Conservation (phyloP, 2,888 invertebrate genomes). For the Andrena haemorrhoa region DNA sequence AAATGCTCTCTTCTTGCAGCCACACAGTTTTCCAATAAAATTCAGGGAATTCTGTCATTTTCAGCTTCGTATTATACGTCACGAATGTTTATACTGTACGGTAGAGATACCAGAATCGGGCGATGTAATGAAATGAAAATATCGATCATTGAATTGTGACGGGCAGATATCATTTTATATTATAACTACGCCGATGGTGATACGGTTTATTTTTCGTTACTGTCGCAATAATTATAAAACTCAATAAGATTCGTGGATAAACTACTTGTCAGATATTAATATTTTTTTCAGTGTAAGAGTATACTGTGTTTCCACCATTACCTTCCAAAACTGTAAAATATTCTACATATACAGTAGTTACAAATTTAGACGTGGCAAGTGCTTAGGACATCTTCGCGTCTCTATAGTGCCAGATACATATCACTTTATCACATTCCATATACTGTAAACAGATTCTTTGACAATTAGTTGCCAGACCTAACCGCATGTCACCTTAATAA, state of each 20-base stretch:
- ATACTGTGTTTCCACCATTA: too few relatives aligned
- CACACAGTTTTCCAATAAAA: not conserved
- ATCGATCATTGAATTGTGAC: conserved; percentile 10
- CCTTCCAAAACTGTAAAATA: too few relatives aligned
- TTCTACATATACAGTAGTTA: too few relatives aligned
- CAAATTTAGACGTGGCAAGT: too few relatives aligned
- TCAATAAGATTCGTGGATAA: not conserved
- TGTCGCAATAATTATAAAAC: not conserved
- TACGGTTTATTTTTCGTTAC: conserved; percentile 2
- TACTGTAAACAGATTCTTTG: too few relatives aligned
- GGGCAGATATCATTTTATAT: not conserved
- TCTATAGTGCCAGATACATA: too few relatives aligned
- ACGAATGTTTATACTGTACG: not conserved
- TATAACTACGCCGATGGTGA: not conserved
- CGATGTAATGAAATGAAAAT: not conserved
- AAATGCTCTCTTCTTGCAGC: not conserved
- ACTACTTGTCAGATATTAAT: too few relatives aligned
- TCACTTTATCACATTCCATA: too few relatives aligned
- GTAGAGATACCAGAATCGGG: not conserved
- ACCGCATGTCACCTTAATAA: too few relatives aligned
- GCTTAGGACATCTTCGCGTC: too few relatives aligned
- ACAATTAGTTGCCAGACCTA: too few relatives aligned
- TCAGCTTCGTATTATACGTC: not conserved
- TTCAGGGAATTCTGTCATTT: conserved; percentile 3
- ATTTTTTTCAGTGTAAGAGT: too few relatives aligned